phyloP scores from a whole-genome alignment of 2,888 invertebrate species.

The Agrypnus murinus region DNA sequence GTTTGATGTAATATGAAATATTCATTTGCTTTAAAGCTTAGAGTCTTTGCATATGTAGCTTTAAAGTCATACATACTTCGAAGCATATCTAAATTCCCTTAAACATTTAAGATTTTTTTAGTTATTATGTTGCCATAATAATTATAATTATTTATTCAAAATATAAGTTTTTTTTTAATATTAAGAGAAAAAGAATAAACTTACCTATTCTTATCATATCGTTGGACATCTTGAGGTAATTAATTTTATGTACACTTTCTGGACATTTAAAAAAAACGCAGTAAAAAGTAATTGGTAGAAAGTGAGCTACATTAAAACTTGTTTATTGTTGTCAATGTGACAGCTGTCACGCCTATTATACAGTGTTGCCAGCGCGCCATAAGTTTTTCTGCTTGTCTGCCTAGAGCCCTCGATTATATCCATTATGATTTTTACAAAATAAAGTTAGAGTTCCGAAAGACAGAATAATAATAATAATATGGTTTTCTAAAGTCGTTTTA shows the following conservation, averaged over 20 bases:
- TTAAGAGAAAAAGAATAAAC: neutral
- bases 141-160: slow-evolving; percentile 13
- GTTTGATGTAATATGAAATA: slow-evolving; percentile 87
- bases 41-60: slow-evolving; percentile 87
- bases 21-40: slow-evolving; percentile 87
- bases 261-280: slow-evolving; percentile 17
- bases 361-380: too few relatives aligned
- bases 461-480: too few relatives aligned
- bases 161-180: neutral
- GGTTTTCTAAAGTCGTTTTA: too few relatives aligned
- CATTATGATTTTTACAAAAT: too few relatives aligned
- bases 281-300: slow-evolving; percentile 12
- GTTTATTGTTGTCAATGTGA: slow-evolving; percentile 36
- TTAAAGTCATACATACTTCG: slow-evolving; percentile 89
- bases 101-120: slow-evolving; percentile 58
- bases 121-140: slow-evolving; percentile 13
- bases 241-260: slow-evolving; percentile 23
- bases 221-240: slow-evolving; percentile 46
- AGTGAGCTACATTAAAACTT: slow-evolving; percentile 28
- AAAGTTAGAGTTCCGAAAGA: too few relatives aligned
- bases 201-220: slow-evolving; percentile 48
- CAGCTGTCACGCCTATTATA: slow-evolving; percentile 41
- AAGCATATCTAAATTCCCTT: slow-evolving; percentile 87
- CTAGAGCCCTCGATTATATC: too few relatives aligned
- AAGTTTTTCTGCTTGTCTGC: too few relatives aligned